These are phyloP conservation scores for Pseudolaguvia tuberculata DNA, from an alignment of 2,113 vertebrate species.

Conservation along the genomic window DNA sequence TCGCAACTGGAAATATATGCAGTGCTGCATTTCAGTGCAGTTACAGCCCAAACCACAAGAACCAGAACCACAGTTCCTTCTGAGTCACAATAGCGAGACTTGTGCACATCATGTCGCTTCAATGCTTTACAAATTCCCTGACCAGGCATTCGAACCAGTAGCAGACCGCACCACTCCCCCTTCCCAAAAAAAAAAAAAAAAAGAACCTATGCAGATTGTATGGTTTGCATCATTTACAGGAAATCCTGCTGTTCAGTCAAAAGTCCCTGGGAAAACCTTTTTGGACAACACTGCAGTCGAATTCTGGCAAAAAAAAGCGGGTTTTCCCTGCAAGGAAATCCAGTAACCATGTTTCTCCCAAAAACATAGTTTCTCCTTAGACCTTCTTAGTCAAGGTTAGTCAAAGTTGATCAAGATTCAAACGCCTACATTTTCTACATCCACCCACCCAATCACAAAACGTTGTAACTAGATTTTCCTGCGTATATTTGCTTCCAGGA, in stretches of 20 bases:
- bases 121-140: no score
- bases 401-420: background rate
- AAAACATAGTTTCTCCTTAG: background rate
- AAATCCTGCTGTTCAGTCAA: background rate
- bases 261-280: background rate
- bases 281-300: background rate
- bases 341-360: no score
- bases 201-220: background rate
- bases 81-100: background rate
- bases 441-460: no score
- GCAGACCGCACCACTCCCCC: no score
- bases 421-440: background rate
- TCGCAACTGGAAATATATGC: background rate
- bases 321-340: background rate
- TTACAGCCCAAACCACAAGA: no score
- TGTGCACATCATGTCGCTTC: no score
- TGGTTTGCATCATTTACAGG: background rate
- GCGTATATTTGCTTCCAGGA: background rate
- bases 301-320: background rate
- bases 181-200: background rate
- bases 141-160: background rate
- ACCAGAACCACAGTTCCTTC: background rate
- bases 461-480: no score
- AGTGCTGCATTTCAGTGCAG: background rate
- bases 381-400: background rate